Evolutionary conservation across 2,113 vertebrate species (phyloP).

Genomic region (Chionomys nivalis): DNA sequence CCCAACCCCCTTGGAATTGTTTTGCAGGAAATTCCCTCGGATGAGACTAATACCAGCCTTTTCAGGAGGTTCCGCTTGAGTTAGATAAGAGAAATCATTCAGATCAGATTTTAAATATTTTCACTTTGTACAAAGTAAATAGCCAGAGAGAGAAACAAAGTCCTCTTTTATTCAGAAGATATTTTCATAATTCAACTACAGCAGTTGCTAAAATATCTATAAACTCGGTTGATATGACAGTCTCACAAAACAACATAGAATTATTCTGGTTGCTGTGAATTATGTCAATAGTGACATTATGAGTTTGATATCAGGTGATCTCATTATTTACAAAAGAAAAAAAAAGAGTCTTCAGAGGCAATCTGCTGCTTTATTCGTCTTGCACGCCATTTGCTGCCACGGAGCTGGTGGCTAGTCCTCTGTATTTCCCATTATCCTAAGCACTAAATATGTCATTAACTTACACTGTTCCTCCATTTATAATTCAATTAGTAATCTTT

Average conservation of each 20-base stretch:
- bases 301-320: constrained; percentile 30
- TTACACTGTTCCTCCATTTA: neutral
- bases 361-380: neutral
- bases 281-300: neutral
- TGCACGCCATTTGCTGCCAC: neutral
- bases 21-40: neutral
- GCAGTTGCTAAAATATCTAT: neutral
- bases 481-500: constrained; percentile 58
- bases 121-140: neutral
- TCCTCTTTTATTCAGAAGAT: neutral
- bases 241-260: neutral
- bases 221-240: neutral
- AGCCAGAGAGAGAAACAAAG: neutral
- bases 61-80: neutral
- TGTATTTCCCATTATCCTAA: constrained; percentile 9
- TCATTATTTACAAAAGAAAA: constrained; percentile 1
- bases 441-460: neutral
- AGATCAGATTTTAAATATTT: neutral
- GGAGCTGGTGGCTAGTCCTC: neutral
- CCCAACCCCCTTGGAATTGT: neutral
- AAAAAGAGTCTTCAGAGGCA: neutral
- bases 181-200: neutral
- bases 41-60: neutral
- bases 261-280: constrained; percentile 4
- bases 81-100: neutral